A percentile compares a stretch with the other conserved stretches of the same genome.
These are phyloP conservation scores for Bufo gargarizans DNA, from an alignment of 2,113 vertebrate genomes.

Conservation along the genomic window DNA sequence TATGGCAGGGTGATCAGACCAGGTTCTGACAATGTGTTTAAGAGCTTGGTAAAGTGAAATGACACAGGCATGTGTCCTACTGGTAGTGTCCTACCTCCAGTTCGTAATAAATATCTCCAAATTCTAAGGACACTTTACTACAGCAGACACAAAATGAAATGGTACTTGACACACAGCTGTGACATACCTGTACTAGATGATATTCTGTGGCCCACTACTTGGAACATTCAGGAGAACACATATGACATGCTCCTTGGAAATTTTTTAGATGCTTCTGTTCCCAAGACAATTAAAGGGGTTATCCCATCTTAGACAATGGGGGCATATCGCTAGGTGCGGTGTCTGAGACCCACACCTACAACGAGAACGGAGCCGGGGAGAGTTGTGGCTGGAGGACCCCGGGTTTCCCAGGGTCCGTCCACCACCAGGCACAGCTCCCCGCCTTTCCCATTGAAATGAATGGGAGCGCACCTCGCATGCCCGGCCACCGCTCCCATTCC, in stretches of 20 bases:
- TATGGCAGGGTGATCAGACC: background rate
- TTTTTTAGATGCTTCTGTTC: background rate
- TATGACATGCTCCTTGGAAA: background rate
- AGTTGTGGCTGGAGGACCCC: too few relatives aligned
- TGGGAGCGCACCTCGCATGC: too few relatives aligned
- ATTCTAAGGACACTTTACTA: background rate
- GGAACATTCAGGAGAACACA: too few relatives aligned
- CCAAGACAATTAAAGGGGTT: background rate
- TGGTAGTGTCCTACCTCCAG: background rate
- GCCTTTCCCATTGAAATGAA: too few relatives aligned
- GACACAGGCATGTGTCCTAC: conserved; percentile 5
- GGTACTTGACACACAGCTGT: background rate
- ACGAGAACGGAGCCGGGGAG: too few relatives aligned
- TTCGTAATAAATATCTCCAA: background rate
- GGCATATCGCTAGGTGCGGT: too few relatives aligned
- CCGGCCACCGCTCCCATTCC: too few relatives aligned
- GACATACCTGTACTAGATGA: background rate
- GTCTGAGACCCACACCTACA: too few relatives aligned
- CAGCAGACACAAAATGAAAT: background rate
- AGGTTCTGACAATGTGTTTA: conserved; percentile 21
- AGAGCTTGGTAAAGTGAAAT: conserved; percentile 13
- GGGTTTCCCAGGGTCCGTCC: too few relatives aligned
- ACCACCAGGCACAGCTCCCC: too few relatives aligned
- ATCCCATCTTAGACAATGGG: too few relatives aligned
- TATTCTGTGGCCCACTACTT: background rate